phyloP scores from a whole-genome alignment of 2,113 vertebrate genomes.

The Corvus cornix region DNA sequence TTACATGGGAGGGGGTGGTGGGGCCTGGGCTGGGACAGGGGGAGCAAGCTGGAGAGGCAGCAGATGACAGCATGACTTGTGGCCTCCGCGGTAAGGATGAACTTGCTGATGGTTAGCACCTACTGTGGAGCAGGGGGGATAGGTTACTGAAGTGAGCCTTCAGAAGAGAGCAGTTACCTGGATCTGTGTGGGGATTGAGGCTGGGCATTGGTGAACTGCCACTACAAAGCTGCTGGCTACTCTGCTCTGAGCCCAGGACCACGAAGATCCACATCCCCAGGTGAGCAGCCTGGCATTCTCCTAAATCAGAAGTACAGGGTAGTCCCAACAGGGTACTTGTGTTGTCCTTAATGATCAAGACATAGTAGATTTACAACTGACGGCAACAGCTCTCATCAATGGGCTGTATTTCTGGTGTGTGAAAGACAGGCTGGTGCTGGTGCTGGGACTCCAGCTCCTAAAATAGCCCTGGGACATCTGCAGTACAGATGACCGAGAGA shows the following conservation, averaged over 20 bases:
- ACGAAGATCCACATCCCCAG: background rate
- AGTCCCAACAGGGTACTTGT: background rate
- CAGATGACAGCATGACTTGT: background rate
- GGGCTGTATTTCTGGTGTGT: background rate
- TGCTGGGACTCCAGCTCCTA: background rate
- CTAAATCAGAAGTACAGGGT: background rate
- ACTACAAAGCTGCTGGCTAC: background rate
- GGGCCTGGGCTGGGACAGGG: background rate
- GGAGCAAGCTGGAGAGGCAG: background rate
- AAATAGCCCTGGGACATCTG: background rate
- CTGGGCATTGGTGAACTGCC: background rate
- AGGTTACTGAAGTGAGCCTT: background rate
- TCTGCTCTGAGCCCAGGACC: background rate
- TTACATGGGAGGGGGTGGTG: accelerated
- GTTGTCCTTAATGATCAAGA: background rate
- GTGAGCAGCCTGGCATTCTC: background rate
- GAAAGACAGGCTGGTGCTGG: background rate
- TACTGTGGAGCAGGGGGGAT: background rate
- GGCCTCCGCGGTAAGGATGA: background rate
- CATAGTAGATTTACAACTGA: background rate
- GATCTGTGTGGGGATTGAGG: no score
- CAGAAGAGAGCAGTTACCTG: background rate
- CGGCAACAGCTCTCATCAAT: background rate
- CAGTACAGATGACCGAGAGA: background rate
- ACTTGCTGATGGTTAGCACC: background rate